These are phyloP conservation scores for Tiaroga cobitis DNA, from an alignment of 2,797 vertebrate species.

Conservation along the genomic window DNA sequence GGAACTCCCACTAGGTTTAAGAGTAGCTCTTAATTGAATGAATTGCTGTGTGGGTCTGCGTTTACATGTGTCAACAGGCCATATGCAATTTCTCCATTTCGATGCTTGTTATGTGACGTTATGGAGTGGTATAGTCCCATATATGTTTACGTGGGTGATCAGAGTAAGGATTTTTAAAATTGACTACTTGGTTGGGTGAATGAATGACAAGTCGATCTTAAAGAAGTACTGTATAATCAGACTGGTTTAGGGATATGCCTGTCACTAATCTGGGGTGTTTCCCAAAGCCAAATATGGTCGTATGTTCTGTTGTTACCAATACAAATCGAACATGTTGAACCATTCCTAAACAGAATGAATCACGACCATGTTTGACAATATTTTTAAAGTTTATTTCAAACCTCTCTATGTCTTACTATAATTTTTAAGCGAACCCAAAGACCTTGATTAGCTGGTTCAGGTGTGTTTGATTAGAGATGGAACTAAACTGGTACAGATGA, in stretches of 20 bases:
- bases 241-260: neutral
- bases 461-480: conserved; percentile 35
- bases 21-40: conserved; percentile 28
- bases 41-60: neutral
- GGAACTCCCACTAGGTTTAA: conserved; percentile 37
- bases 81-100: neutral
- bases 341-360: neutral
- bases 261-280: neutral
- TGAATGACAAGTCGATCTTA: neutral
- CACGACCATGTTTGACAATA: accelerated
- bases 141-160: neutral
- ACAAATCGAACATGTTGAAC: neutral
- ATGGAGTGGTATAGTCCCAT: neutral
- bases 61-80: neutral
- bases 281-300: no score
- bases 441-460: conserved; percentile 22
- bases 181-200: neutral
- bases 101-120: neutral
- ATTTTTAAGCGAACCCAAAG: neutral
- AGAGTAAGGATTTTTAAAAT: neutral
- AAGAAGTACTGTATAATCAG: neutral
- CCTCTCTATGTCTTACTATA: neutral
- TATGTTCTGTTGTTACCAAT: no score
- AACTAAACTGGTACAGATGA: conserved; percentile 34
- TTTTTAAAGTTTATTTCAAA: neutral